These are phyloP conservation scores for Oophaga pumilio DNA, from an alignment of 2,113 vertebrate genomes.

Conservation along the genomic window DNA sequence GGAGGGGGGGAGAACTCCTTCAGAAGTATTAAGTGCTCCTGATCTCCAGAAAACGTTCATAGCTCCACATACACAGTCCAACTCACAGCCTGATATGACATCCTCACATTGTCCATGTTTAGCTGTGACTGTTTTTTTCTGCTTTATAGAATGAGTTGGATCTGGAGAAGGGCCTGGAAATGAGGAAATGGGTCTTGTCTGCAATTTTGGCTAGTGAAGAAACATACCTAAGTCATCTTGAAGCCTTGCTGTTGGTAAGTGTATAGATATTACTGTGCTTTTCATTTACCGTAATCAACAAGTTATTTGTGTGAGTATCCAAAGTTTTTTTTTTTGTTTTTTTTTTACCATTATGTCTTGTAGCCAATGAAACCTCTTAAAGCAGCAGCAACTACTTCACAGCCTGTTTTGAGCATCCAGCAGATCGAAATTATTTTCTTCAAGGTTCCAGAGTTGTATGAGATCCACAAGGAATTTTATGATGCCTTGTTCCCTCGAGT, in stretches of 20 bases:
- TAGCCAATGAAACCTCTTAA: constrained; percentile 98
- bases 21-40: too few relatives aligned
- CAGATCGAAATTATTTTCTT: constrained; percentile 99
- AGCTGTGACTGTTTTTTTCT: background rate
- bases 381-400: constrained; percentile 94
- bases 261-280: background rate
- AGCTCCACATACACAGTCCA: too few relatives aligned
- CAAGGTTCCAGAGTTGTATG: constrained; percentile 98
- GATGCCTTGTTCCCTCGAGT: constrained; percentile 90
- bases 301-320: too few relatives aligned
- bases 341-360: constrained; percentile 30
- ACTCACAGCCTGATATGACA: background rate
- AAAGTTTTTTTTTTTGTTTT: background rate
- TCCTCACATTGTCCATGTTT: background rate
- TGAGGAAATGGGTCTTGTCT: constrained; percentile 97
- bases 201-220: constrained; percentile 96
- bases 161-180: constrained; percentile 95
- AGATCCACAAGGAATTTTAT: constrained; percentile 97
- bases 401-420: constrained; percentile 88
- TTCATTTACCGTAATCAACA: too few relatives aligned
- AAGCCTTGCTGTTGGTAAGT: constrained; percentile 90
- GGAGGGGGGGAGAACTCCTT: too few relatives aligned
- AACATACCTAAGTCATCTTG: constrained; percentile 93
- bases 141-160: constrained; percentile 86
- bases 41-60: too few relatives aligned